These are phyloP conservation scores for Rotaria macrura DNA, from an alignment of 2,888 invertebrate species.

Conservation along the genomic window DNA sequence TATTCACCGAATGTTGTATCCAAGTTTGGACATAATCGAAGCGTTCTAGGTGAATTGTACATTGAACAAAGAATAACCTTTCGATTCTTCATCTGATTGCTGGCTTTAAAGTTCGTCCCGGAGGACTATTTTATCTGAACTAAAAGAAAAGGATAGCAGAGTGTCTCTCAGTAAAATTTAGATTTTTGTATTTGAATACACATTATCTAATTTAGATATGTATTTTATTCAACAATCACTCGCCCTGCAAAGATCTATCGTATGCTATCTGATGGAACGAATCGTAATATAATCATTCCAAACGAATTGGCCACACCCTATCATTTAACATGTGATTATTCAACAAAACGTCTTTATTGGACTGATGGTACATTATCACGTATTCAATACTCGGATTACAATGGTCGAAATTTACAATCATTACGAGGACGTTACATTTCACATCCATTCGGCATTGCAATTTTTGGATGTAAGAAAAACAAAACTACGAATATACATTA, in stretches of 20 bases:
- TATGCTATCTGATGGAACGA: slow-evolving; percentile 77
- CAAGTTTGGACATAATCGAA: no score
- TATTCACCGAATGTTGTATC: no score
- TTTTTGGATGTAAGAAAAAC: slow-evolving; percentile 50
- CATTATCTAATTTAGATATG: slow-evolving; percentile 54
- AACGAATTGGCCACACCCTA: slow-evolving; percentile 93
- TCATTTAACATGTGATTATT: slow-evolving; percentile 81
- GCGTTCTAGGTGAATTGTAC: no score
- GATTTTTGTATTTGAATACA: no score
- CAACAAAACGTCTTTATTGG: slow-evolving; percentile 80
- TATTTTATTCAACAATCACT: slow-evolving; percentile 68
- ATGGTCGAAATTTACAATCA: slow-evolving; percentile 78
- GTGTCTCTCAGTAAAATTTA: no score
- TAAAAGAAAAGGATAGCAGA: no score
- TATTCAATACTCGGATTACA: slow-evolving; percentile 79
- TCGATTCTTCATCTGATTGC: no score
- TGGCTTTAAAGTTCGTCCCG: no score
- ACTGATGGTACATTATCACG: slow-evolving; percentile 64
- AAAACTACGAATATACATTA: not conserved
- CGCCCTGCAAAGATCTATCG: slow-evolving; percentile 88
- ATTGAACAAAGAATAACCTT: no score
- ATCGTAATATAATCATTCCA: slow-evolving; percentile 73
- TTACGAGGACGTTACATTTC: slow-evolving; percentile 80
- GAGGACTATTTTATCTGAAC: no score
- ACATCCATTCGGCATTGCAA: slow-evolving; percentile 58